A percentile compares a stretch with the other conserved stretches of the same genome.
Conservation (phyloP, 2,888 invertebrate genomes). For the Patella caerulea region DNA sequence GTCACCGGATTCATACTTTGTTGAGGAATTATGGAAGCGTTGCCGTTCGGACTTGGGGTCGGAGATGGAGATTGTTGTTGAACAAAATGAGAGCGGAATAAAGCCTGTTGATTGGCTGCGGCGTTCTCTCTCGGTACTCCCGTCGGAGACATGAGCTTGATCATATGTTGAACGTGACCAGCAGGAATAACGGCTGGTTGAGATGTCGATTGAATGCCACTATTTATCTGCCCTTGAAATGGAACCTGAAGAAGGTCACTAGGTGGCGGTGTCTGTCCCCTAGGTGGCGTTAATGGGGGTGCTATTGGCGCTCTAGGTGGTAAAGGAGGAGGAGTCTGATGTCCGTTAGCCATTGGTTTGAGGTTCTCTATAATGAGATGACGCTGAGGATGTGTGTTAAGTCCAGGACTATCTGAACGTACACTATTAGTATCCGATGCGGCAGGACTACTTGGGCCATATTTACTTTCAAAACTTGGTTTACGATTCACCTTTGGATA, state of each 20-base stretch:
- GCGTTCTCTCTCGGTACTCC: conserved; percentile 68
- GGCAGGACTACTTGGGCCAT: conserved; percentile 87
- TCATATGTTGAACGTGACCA: conserved; percentile 79
- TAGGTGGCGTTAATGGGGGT: conserved; percentile 31
- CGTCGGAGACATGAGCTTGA: conserved; percentile 83
- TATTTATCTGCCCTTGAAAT: conserved; percentile 7
- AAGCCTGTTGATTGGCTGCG: conserved; percentile 72
- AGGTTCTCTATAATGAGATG: conserved; percentile 12
- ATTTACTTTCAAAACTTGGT: conserved; percentile 86
- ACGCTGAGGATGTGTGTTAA: conserved; percentile 31
- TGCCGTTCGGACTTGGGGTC: background rate
- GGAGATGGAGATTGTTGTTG: conserved; percentile 15
- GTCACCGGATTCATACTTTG: conserved; percentile 1
- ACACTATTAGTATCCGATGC: conserved; percentile 89
- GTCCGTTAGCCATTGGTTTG: conserved; percentile 48
- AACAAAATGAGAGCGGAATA: conserved; percentile 17
- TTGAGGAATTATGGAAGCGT: background rate
- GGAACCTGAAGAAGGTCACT: conserved; percentile 27
- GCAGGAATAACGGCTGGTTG: conserved; percentile 40
- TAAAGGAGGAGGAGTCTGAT: conserved; percentile 75
- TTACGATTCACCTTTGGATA: conserved; percentile 80
- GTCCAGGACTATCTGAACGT: conserved; percentile 60
- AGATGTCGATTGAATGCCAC: background rate
- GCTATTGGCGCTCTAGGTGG: conserved; percentile 56
- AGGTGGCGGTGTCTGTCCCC: conserved; percentile 50